phyloP scores from a whole-genome alignment of 30 jellyfish, hydroid and myxozoan genomes.

The Hydractinia symbiolongicarpus region DNA sequence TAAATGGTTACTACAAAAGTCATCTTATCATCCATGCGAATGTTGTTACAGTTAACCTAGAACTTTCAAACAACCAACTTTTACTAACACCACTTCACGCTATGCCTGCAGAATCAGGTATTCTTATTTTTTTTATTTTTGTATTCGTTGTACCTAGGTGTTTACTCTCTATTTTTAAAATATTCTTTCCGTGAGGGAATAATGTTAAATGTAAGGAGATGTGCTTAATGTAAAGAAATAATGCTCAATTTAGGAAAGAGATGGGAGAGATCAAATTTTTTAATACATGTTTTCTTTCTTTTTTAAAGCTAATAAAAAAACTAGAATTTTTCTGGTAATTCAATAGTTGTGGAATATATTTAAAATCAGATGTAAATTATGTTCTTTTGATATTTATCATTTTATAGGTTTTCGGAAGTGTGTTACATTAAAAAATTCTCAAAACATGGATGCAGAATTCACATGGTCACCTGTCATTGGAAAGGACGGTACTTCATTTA shows the following conservation, averaged over 20 bases:
- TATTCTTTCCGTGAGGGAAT: too few species aligned
- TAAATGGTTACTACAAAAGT: slow-evolving; percentile 65
- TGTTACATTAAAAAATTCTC: slow-evolving; percentile 49
- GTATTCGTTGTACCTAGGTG: not conserved
- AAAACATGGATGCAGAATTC: slow-evolving; percentile 71
- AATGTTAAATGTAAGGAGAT: too few species aligned
- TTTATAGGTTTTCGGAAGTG: slow-evolving; percentile 64
- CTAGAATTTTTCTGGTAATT: too few species aligned
- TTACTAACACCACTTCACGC: slow-evolving; percentile 63
- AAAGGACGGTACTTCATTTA: slow-evolving; percentile 83
- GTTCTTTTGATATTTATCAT: not conserved
- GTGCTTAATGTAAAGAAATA: too few species aligned
- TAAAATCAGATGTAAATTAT: not conserved
- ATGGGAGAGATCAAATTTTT: too few species aligned
- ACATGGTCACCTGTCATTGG: slow-evolving; percentile 77
- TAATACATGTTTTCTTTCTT: too few species aligned
- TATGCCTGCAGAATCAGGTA: slow-evolving; percentile 92
- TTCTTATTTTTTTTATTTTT: not conserved
- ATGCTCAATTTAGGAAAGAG: too few species aligned
- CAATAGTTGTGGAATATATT: too few species aligned
- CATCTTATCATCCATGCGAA: slow-evolving; percentile 71
- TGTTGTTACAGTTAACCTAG: slow-evolving; percentile 60
- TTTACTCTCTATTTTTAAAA: too few species aligned
- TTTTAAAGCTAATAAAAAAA: too few species aligned
- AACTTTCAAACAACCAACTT: slow-evolving; percentile 44